Evolutionary conservation across 2,888 invertebrate species (phyloP), one percentile per base, ranked within the genome.

Genomic region (Exocentrus adspersus): DNA sequence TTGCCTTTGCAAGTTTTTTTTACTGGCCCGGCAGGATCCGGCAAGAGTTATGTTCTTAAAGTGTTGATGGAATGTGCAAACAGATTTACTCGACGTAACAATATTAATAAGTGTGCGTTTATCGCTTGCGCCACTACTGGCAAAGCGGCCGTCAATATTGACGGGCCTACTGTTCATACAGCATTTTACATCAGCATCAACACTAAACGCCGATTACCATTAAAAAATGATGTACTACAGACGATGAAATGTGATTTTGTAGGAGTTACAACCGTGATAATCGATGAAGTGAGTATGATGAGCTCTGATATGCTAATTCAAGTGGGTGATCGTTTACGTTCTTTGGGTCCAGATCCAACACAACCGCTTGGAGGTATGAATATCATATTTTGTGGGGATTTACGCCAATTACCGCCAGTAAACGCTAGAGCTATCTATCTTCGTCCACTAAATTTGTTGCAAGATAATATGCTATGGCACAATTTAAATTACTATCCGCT

Each of bases 341-440:
- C n/a, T n/a, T n/a, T n/a, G n/a, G n/a, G n/a, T n/a, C n/a, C n/a
- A n/a, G n/a, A n/a, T n/a, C n/a, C n/a, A n/a, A n/a, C n/a, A n/a
- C n/a, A n/a, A n/a, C n/a, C n/a, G n/a, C 81, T 81, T 67, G 79
- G 78, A 24, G 77, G 79, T 32, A 41, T 78, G 17, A 74, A 80
- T 60, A 53, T 81, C 0, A 78, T 81, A 65, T 72, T 80, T 1
- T 75, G 76, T 65, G 78, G 79, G 16, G 81, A 81, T 73, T 72
- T 82, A 37, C 68, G 78, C 7, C 80, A 80, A 72, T 60, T 79
- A 52, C 80, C 80, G 37, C 78, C 80, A 30, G 80, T 78, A 14
- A 57, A 68, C 20, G 72, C 72, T 10, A 80, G 75, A 24, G 72
- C 76, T 30, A 77, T 78, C 20, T 59, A 21, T 5, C 20, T 30